These are phyloP conservation scores for human DNA, from an alignment of 2,113 vertebrate genomes.

Conservation along the genomic window DNA sequence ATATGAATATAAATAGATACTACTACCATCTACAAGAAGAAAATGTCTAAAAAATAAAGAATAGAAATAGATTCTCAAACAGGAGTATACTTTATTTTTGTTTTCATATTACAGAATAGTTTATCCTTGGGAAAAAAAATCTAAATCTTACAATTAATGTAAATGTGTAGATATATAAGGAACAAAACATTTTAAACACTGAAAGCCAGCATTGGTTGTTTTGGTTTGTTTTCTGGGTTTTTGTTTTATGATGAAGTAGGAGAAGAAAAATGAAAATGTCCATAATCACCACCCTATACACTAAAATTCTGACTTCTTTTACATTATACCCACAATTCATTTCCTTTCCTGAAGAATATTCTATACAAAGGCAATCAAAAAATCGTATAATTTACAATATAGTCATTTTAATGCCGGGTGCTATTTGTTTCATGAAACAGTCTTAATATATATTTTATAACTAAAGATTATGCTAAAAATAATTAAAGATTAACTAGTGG, in stretches of 20 bases:
- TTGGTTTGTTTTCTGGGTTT: background rate
- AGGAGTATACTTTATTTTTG: background rate
- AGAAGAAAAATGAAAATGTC: background rate
- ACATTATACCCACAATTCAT: background rate
- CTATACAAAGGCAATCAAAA: conserved; percentile 5
- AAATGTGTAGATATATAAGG: background rate
- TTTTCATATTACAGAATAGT: conserved; percentile 13
- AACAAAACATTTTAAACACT: background rate
- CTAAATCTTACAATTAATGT: conserved; percentile 34
- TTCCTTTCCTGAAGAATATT: conserved; percentile 40
- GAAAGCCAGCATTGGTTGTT: background rate
- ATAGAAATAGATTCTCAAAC: conserved; percentile 4
- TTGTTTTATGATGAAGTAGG: background rate
- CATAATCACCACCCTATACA: background rate
- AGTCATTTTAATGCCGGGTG: background rate
- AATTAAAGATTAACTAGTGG: conserved; percentile 4
- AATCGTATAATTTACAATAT: background rate
- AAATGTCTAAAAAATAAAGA: conserved; percentile 87
- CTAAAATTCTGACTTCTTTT: conserved; percentile 23
- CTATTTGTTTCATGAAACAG: background rate
- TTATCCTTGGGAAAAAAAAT: conserved; percentile 19
- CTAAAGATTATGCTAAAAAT: conserved; percentile 24
- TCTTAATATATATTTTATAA: conserved; percentile 15
- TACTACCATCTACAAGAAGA: conserved; percentile 94
- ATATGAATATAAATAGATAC: conserved; percentile 94